phyloP scores from a whole-genome alignment of 2,113 vertebrate genomes.

The Onychostruthus taczanowskii region DNA sequence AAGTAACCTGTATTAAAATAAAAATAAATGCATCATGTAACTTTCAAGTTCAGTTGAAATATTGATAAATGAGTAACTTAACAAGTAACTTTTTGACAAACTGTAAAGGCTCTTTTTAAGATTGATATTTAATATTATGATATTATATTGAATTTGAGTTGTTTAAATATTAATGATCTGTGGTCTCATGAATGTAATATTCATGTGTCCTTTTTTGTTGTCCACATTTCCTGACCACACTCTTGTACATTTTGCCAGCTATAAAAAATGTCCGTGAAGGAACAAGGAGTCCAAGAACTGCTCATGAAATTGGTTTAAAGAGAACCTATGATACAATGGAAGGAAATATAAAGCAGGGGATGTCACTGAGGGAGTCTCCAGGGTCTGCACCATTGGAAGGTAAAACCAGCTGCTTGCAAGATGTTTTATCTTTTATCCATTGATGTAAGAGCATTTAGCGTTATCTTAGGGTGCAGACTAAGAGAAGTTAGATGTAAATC shows the following conservation, averaged over 20 bases:
- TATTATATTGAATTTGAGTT: neutral
- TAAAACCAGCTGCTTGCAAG: constrained; percentile 42
- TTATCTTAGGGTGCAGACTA: neutral
- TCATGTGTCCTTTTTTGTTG: neutral
- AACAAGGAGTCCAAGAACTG: constrained; percentile 90
- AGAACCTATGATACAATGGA: constrained; percentile 94
- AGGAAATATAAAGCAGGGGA: constrained; percentile 83
- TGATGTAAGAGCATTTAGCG: neutral
- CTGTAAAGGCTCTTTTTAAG: neutral
- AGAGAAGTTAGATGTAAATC: neutral
- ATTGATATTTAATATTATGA: neutral
- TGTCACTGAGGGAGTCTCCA: constrained; percentile 83
- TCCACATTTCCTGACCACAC: neutral
- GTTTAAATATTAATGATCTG: neutral
- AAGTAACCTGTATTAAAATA: neutral
- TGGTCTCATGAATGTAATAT: neutral
- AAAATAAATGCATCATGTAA: neutral
- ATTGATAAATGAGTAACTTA: neutral
- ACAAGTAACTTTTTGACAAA: neutral
- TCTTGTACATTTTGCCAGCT: constrained; percentile 71
- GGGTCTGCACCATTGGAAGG: constrained; percentile 88
- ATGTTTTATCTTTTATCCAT: neutral
- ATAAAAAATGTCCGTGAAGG: constrained; percentile 95
- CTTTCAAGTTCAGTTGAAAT: neutral
- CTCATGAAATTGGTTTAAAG: constrained; percentile 87